Evolutionary conservation across 2,888 invertebrate genomes (phyloP).

Genomic region (Metalampra italica): DNA sequence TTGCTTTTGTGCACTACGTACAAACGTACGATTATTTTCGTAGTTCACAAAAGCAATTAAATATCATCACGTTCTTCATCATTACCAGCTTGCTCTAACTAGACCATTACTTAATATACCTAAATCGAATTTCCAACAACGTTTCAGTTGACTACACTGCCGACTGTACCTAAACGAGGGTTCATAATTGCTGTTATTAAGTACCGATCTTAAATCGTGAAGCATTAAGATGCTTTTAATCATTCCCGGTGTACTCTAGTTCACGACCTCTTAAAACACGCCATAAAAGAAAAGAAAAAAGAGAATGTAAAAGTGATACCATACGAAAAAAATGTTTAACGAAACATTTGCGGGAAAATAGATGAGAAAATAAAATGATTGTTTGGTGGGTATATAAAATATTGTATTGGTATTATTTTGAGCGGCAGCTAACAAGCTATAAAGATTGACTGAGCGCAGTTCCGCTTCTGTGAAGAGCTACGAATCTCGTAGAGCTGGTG

Average conservation of each 20-base stretch:
- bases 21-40: too few species aligned
- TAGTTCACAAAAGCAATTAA: too few species aligned
- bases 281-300: slow-evolving; percentile 3
- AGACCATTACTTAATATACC: background rate
- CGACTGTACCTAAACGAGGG: slow-evolving; percentile 16
- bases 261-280: slow-evolving; percentile 6
- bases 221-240: slow-evolving; percentile 24
- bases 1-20: too few species aligned
- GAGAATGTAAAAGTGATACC: background rate
- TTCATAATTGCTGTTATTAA: slow-evolving; percentile 36
- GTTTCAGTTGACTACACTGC: background rate
- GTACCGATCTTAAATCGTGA: slow-evolving; percentile 24
- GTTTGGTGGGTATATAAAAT: too few species aligned
- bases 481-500: slow-evolving; percentile 55
- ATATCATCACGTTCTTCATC: too few species aligned
- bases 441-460: slow-evolving; percentile 23
- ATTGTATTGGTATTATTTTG: background rate
- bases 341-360: too few species aligned
- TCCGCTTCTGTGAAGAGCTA: slow-evolving; percentile 50
- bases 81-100: too few species aligned
- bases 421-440: slow-evolving; percentile 7
- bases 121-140: background rate
- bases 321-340: too few species aligned
- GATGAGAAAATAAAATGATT: too few species aligned
- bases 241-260: slow-evolving; percentile 9